Percentiles rank a stretch among this genome's conserved stretches.
phyloP scores from a whole-genome alignment of 2,797 vertebrate species.

The Spea hammondii region DNA sequence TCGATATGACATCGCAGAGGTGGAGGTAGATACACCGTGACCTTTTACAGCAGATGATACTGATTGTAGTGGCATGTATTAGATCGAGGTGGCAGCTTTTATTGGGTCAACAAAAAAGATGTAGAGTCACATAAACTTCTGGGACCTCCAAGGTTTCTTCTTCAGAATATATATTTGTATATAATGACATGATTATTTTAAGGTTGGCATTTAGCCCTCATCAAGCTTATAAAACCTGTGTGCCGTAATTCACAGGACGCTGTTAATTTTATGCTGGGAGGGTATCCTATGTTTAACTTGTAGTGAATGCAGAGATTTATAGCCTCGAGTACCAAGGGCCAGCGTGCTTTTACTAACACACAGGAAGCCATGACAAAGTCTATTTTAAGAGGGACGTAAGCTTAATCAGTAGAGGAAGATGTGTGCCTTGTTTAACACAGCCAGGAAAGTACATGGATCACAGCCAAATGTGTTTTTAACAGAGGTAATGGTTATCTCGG shows the following conservation, averaged over 20 bases:
- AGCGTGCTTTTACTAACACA: slow-evolving; percentile 25
- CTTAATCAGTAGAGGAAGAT: slow-evolving; percentile 47
- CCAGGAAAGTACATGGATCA: slow-evolving; percentile 44
- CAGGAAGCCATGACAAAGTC: slow-evolving; percentile 33
- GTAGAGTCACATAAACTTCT: too few species aligned
- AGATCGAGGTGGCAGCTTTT: too few species aligned
- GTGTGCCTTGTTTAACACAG: slow-evolving; percentile 37
- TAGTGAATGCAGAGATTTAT: slow-evolving; percentile 43
- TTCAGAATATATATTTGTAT: too few species aligned
- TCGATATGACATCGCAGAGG: too few species aligned
- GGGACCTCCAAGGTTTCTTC: too few species aligned
- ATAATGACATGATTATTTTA: too few species aligned
- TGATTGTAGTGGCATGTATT: too few species aligned
- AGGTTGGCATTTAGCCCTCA: not conserved
- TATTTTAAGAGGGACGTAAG: slow-evolving; percentile 43
- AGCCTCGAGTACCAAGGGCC: slow-evolving; percentile 17
- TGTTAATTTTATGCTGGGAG: slow-evolving; percentile 19
- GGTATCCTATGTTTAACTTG: slow-evolving; percentile 41
- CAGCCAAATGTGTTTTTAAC: slow-evolving; percentile 52
- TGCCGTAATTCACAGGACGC: slow-evolving; percentile 23
- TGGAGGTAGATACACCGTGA: too few species aligned
- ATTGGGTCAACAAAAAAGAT: too few species aligned
- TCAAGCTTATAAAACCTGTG: slow-evolving; percentile 5
- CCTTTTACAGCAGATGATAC: too few species aligned
- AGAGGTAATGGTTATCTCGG: slow-evolving; percentile 50